Conservation (phyloP, 2,888 invertebrate species). For the Volucella bombylans region DNA sequence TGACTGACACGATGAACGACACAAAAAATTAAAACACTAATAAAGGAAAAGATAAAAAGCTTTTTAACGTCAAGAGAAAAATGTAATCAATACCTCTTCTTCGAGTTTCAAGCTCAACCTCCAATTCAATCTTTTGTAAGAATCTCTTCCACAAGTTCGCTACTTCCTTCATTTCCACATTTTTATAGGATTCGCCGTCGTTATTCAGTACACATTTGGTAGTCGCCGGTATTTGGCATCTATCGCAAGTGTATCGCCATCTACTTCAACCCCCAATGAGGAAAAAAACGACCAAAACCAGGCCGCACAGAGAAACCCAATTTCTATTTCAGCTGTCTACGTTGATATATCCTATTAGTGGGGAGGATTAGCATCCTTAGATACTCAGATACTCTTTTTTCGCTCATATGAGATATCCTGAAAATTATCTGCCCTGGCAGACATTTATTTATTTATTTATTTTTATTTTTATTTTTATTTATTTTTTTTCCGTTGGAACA, state of each 20-base stretch:
- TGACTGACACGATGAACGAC: not conserved
- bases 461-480: not conserved
- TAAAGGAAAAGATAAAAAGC: slow-evolving; percentile 50
- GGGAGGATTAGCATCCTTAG: slow-evolving; percentile 52
- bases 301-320: slow-evolving; percentile 34
- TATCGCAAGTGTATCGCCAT: not conserved
- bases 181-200: slow-evolving; percentile 20
- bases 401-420: slow-evolving; percentile 7
- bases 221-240: slow-evolving; percentile 27
- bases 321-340: slow-evolving; percentile 56
- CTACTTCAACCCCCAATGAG: too few species aligned
- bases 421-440: slow-evolving; percentile 34
- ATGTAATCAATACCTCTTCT: not conserved
- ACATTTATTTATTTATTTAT: not conserved
- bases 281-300: slow-evolving; percentile 10
- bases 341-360: slow-evolving; percentile 65
- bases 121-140: slow-evolving; percentile 1
- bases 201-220: too few species aligned
- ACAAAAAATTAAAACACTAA: slow-evolving; percentile 39
- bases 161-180: slow-evolving; percentile 10
- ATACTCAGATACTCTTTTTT: slow-evolving; percentile 33
- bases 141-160: slow-evolving; percentile 22
- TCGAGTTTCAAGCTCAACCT: slow-evolving; percentile 15
- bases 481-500: not conserved
- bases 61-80: not conserved